Percentiles rank a stretch among this genome's conserved stretches.
Conservation (phyloP, 2,888 invertebrate genomes). For the Cosmia trapezina region DNA sequence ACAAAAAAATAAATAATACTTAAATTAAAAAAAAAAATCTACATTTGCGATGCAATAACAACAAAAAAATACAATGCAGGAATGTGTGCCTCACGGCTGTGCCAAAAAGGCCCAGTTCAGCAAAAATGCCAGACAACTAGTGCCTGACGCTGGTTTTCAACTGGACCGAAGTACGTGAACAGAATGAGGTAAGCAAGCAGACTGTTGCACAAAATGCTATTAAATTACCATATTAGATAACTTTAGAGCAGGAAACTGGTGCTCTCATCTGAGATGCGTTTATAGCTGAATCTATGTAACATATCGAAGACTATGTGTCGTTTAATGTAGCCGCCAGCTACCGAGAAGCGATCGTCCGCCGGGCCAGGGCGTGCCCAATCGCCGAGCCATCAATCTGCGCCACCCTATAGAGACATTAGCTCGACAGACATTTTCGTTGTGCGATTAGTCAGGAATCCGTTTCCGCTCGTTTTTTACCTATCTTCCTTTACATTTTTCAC, state of each 20-base stretch:
- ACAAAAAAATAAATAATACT: no score
- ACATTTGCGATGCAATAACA: no score
- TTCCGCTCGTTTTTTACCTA: constrained; percentile 77
- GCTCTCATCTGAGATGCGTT: constrained; percentile 24
- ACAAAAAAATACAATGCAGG: no score
- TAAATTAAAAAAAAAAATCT: no score
- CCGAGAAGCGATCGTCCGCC: constrained; percentile 71
- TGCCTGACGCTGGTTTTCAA: no score
- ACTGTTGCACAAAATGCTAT: constrained; percentile 29
- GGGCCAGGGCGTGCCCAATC: constrained; percentile 81
- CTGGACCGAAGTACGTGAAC: not conserved
- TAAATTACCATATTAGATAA: constrained; percentile 38
- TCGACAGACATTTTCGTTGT: constrained; percentile 73
- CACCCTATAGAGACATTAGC: constrained; percentile 82
- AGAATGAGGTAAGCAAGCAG: constrained; percentile 17
- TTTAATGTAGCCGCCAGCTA: constrained; percentile 80
- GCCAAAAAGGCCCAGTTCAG: no score
- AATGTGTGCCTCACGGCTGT: no score
- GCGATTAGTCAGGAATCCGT: constrained; percentile 80
- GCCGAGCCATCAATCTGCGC: constrained; percentile 81
- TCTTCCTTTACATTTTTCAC: constrained; percentile 63
- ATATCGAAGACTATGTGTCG: constrained; percentile 60
- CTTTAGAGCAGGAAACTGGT: constrained; percentile 45
- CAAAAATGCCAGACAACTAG: no score
- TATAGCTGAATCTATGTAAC: constrained; percentile 53